Conservation (phyloP, 2,113 vertebrate genomes). For the Catharus fuscescens region DNA sequence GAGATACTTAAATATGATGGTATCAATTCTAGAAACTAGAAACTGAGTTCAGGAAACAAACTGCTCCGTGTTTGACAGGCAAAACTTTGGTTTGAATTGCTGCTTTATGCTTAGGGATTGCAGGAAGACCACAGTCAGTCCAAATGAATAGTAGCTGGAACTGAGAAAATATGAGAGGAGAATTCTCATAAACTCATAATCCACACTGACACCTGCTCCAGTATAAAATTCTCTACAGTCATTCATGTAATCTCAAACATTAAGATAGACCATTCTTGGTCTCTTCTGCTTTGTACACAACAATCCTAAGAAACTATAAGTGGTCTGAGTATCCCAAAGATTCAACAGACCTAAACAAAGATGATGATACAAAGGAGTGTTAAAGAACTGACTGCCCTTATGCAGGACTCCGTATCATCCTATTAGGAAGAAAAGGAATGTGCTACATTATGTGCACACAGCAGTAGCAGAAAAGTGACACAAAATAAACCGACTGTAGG, state of each 20-base stretch:
- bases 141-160: background rate
- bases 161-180: background rate
- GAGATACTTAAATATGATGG: background rate
- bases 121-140: background rate
- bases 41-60: background rate
- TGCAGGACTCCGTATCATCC: background rate
- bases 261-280: background rate
- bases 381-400: background rate
- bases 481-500: background rate
- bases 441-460: fast-evolving
- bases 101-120: background rate
- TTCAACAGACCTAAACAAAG: background rate
- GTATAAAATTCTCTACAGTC: background rate
- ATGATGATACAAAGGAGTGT: background rate
- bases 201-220: background rate
- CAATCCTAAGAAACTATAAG: background rate
- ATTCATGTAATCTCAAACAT: background rate
- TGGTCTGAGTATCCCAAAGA: background rate
- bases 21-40: background rate
- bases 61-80: background rate
- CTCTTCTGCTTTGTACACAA: background rate
- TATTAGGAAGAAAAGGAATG: background rate
- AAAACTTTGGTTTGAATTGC: background rate
- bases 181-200: background rate
- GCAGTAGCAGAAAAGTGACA: background rate